phyloP scores from a whole-genome alignment of 2,113 vertebrate species.

The Nibea albiflora region DNA sequence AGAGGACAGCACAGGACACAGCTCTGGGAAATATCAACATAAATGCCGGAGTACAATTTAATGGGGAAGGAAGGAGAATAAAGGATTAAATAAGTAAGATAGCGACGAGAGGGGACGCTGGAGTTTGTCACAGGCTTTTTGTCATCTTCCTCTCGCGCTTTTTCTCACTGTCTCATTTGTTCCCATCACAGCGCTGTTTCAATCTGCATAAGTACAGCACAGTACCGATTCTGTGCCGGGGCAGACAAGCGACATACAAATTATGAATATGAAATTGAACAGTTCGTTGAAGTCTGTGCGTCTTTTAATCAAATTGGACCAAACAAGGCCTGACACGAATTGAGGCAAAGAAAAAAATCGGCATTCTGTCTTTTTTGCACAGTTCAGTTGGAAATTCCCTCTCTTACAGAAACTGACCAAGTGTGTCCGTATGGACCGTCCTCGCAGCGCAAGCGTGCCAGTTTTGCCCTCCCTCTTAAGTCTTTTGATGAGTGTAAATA shows the following conservation, averaged over 20 bases:
- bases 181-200: constrained; percentile 21
- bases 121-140: constrained; percentile 26
- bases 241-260: constrained; percentile 17
- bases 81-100: constrained; percentile 6
- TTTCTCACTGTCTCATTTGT: constrained; percentile 38
- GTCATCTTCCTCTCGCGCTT: background rate
- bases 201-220: constrained; percentile 35
- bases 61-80: background rate
- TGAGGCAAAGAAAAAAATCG: constrained; percentile 3
- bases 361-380: background rate
- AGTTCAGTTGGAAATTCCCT: constrained; percentile 14
- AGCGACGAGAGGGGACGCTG: constrained; percentile 4
- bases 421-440: constrained; percentile 9
- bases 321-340: constrained; percentile 15
- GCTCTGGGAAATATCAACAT: constrained; percentile 36
- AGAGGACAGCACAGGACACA: constrained; percentile 14
- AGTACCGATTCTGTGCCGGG: constrained; percentile 3
- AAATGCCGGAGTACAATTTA: constrained; percentile 7
- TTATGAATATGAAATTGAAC: constrained; percentile 45
- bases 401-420: constrained; percentile 7
- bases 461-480: background rate
- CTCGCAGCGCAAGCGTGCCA: background rate
- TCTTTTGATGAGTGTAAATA: constrained; percentile 20
- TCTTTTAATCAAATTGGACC: background rate
- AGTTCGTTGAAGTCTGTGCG: constrained; percentile 20